Conservation (phyloP, 53 echinoderm and acorn worm species). For the Holothuria leucospilota region DNA sequence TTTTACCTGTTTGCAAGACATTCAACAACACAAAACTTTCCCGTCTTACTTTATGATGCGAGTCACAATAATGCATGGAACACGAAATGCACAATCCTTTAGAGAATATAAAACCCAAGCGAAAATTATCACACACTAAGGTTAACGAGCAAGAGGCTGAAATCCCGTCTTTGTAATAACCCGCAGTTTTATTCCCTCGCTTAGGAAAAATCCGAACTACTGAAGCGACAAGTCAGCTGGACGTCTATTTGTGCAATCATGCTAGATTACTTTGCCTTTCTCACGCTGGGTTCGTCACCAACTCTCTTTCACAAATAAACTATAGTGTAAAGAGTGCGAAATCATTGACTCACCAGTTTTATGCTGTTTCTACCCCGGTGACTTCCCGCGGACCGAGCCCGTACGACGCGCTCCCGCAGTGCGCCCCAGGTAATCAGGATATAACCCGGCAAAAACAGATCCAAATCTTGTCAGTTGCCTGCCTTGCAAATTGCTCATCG, state of each 20-base stretch:
- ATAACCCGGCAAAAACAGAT: slow-evolving; percentile 52
- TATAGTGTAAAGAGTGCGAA: slow-evolving; percentile 40
- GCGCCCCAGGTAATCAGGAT: slow-evolving; percentile 60
- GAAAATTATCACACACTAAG: slow-evolving; percentile 28
- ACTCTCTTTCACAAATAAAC: slow-evolving; percentile 16
- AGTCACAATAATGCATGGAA: no score
- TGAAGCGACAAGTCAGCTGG: slow-evolving; percentile 52
- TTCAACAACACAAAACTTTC: no score
- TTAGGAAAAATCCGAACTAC: slow-evolving; percentile 21
- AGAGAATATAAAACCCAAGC: neutral
- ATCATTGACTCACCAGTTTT: slow-evolving; percentile 53
- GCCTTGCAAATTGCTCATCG: slow-evolving; percentile 53
- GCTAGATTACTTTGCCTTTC: slow-evolving; percentile 26
- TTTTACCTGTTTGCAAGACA: no score
- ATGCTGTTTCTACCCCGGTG: slow-evolving; percentile 38
- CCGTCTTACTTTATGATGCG: no score
- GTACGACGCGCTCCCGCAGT: slow-evolving; percentile 48
- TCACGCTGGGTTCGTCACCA: slow-evolving; percentile 48
- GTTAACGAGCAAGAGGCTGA: slow-evolving; percentile 35
- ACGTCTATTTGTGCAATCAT: slow-evolving; percentile 54
- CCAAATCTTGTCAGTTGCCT: slow-evolving; percentile 54
- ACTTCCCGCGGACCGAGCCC: slow-evolving; percentile 53
- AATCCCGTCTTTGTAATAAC: slow-evolving; percentile 25
- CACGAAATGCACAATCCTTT: slow-evolving; percentile 1
- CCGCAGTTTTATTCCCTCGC: slow-evolving; percentile 48